Evolutionary conservation across 2,113 vertebrate species (phyloP), one percentile per base, ranked within the genome.

Genomic region (Phalacrocorax carbo): DNA sequence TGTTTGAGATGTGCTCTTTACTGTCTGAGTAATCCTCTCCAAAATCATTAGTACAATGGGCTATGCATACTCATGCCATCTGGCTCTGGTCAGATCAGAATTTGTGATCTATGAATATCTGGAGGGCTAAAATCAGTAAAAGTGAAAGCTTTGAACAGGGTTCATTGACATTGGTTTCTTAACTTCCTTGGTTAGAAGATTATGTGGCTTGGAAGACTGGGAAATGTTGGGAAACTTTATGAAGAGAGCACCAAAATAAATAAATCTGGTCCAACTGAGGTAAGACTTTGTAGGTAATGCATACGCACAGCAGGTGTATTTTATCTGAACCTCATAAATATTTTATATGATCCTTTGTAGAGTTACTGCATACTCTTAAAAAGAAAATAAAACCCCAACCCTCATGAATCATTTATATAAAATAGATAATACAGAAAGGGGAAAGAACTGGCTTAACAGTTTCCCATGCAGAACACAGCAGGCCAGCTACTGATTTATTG

Each of bases 291-390:
- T 91, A 84, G 86, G 52, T 84, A 92, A 82, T 72, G 40, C 40
- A 72, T 15, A 49, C 34, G 57, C 3, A 12, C n/a, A 92, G 85
- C 61, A 92, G 85, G 66, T 85, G 32, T 65, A 61, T 70, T 80
- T 90, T 95, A 66, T 64, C 48, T 93, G 82, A 75, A 57, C 27
- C 29, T 90, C 58, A 61, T 93, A 61, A 95, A 95, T 86, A 86
- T 86, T 94, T 96, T 64, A 92, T 66, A 75, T 54, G 52, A 78
- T 85, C 44, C 83, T 96, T 83, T 89, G 55, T 89, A 77, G 48
- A 91, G 77, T 93, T 89, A 75, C 48, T 92, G 54, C 30, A 69
- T 64, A 38, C 49, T 90, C 65, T 81, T 81, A 34, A 52, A 38
- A 79, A 65, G 40, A 72, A 79, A 7, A 5, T 34, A 49, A 7